Conservation (phyloP, 2,888 invertebrate genomes). For the Onchidella celtica region DNA sequence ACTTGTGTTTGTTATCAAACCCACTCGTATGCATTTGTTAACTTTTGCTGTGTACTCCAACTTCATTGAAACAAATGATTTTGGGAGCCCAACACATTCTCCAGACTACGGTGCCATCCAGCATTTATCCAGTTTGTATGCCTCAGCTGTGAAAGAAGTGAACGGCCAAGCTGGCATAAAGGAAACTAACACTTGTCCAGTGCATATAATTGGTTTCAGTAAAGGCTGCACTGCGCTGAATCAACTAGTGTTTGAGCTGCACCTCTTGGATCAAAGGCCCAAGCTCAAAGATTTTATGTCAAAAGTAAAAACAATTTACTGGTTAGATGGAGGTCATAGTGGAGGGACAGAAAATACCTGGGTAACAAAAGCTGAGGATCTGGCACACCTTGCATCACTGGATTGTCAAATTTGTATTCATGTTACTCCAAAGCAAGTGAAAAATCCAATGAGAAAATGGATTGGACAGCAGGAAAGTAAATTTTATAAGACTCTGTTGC, state of each 20-base stretch:
- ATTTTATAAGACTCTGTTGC: conserved; percentile 86
- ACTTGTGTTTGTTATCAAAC: conserved; percentile 75
- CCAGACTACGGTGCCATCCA: conserved; percentile 86
- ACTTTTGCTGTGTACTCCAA: conserved; percentile 94
- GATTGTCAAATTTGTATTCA: conserved; percentile 87
- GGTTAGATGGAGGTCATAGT: conserved; percentile 95
- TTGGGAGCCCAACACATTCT: conserved; percentile 90
- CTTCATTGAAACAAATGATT: conserved; percentile 89
- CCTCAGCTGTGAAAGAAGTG: conserved; percentile 59
- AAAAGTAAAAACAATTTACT: conserved; percentile 89
- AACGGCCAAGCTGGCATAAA: not conserved
- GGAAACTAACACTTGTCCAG: conserved; percentile 28
- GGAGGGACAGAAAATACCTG: conserved; percentile 91
- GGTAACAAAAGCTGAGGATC: conserved; percentile 88
- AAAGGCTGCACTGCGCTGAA: conserved; percentile 96
- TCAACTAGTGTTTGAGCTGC: conserved; percentile 92
- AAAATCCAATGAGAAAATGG: conserved; percentile 90
- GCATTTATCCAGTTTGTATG: conserved; percentile 83
- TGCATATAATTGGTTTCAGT: conserved; percentile 89
- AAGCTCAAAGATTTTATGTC: conserved; percentile 79
- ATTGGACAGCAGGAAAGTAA: conserved; percentile 90
- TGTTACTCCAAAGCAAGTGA: conserved; percentile 94
- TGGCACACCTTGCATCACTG: conserved; percentile 85
- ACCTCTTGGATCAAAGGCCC: conserved; percentile 73
- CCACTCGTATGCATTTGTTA: conserved; percentile 88